Evolutionary conservation across 53 echinoderm and acorn worm genomes (phyloP), one percentile per base, ranked within the genome.

Genomic region (Glandiceps talaboti): DNA sequence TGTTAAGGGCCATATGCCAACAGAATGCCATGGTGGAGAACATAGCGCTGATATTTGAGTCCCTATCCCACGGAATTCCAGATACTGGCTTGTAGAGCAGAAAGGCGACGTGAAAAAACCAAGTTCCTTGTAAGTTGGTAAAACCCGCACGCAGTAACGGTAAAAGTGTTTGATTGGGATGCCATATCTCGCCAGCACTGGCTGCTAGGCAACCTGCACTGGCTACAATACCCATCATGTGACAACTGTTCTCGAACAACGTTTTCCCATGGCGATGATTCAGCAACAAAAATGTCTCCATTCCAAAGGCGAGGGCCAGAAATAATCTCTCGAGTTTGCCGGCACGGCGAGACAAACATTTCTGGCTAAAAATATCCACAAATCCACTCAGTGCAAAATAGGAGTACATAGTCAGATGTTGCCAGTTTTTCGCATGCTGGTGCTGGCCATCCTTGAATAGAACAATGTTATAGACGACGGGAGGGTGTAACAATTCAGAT

Each of bases 391-490:
- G 27, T 1, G 80, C 85, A 75, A 97, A 97, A 83, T 91, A 97
- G 1, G 97, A 90, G 85, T 97, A 97, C 97, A 97, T 97, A 45
- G 93, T 93, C 32, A 84, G 87, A 33, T 96, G 97, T 79, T 96
- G 97, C 97, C 97, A 96, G 85, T 93, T 92, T 0, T 79, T 84
- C 20, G 88, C 80, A 31, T 93, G 79, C 20, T 88, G 85, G 79
- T 91, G 92, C 32, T 93, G 76, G 29, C 97, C 97, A 27, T 96
- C 89, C 0, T 77, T 76, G 75, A 83, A 90, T 12, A 90, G 85
- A 64, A 6, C 6, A 12, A 45, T 6, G 20, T 45, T 45, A 20
- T 45, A 45, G 6, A 45, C 20, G 6, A 45, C 64, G 6, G 64
- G 64, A 45, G 64, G 64, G 20, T 45, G 64, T 20, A 45, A 20